phyloP scores from a whole-genome alignment of 2,888 invertebrate genomes.

The Melikaiella ostensackeni region DNA sequence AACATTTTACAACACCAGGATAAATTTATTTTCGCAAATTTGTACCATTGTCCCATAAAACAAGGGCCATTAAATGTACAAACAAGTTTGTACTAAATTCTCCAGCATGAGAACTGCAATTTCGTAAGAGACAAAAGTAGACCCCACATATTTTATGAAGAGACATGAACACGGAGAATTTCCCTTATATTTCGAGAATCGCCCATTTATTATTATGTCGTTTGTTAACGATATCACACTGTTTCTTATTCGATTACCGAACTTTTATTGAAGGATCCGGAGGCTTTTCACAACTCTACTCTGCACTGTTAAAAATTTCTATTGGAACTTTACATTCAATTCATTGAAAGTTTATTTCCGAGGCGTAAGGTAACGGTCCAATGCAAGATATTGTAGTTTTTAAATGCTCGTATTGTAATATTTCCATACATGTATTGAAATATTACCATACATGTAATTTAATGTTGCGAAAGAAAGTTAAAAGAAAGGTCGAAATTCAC shows the following conservation, averaged over 20 bases:
- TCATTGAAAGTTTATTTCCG: no score
- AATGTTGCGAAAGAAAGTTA: no score
- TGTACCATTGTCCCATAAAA: not conserved
- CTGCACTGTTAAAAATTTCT: no score
- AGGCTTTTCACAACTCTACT: not conserved
- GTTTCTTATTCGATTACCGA: not conserved
- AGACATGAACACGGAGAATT: not conserved
- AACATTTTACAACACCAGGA: not conserved
- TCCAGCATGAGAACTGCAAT: not conserved
- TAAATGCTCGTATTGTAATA: no score
- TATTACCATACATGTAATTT: no score
- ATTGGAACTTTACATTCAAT: no score
- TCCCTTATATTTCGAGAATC: not conserved
- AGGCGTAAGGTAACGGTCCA: no score
- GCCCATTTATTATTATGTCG: not conserved
- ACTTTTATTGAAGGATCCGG: not conserved
- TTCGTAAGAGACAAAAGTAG: not conserved
- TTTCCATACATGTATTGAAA: no score
- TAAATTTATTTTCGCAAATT: not conserved
- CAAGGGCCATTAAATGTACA: not conserved
- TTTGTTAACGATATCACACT: not conserved
- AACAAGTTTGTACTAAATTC: not conserved
- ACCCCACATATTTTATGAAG: not conserved
- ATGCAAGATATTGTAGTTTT: no score
- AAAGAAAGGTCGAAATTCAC: no score